These are phyloP conservation scores for Ptychoptera albimana DNA, from an alignment of 2,888 invertebrate species.

Conservation along the genomic window DNA sequence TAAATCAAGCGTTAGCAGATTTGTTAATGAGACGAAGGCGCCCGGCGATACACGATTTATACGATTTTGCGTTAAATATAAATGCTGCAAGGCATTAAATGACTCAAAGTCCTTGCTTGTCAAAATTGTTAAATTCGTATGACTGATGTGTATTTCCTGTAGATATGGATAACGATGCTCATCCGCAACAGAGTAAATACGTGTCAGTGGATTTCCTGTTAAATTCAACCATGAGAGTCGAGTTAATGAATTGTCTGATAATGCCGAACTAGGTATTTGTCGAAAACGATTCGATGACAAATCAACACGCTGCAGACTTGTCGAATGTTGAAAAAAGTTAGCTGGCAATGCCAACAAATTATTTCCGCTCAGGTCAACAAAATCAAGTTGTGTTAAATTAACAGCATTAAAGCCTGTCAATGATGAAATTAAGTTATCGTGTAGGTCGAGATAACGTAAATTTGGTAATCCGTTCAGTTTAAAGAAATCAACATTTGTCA, in stretches of 20 bases:
- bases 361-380: constrained; percentile 62
- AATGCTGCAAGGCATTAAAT: constrained; percentile 59
- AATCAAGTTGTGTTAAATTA: constrained; percentile 54
- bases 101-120: constrained; percentile 75
- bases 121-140: constrained; percentile 65
- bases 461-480: constrained; percentile 59
- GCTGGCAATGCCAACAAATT: constrained; percentile 57
- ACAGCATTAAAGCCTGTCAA: constrained; percentile 61
- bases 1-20: constrained; percentile 61
- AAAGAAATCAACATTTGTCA: constrained; percentile 57
- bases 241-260: constrained; percentile 58
- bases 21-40: constrained; percentile 62
- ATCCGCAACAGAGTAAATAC: constrained; percentile 51
- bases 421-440: constrained; percentile 56
- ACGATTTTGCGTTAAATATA: constrained; percentile 55
- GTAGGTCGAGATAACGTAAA: constrained; percentile 56
- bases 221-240: constrained; percentile 62
- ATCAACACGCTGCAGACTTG: constrained; percentile 55
- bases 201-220: constrained; percentile 63
- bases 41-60: constrained; percentile 69
- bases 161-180: constrained; percentile 58
- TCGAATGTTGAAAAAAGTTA: constrained; percentile 63
- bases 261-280: constrained; percentile 55
- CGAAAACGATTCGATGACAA: constrained; percentile 63
- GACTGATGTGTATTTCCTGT: constrained; percentile 65